Percentiles rank a stretch among this genome's conserved stretches.
Conservation (phyloP, 1,140 invertebrate species). For the Eriocheir sinensis region DNA sequence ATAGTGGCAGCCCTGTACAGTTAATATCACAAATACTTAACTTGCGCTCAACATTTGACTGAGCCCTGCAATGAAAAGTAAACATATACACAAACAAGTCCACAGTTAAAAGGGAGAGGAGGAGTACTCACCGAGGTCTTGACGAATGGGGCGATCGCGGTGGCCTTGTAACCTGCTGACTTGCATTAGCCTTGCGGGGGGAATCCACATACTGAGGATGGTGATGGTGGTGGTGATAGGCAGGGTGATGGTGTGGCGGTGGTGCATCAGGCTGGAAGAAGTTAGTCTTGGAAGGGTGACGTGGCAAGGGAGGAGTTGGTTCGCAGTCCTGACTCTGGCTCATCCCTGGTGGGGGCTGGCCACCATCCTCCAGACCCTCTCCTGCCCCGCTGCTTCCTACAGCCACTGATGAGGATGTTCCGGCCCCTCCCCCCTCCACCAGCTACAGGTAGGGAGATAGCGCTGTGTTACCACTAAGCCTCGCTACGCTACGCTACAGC, state of each 20-base stretch:
- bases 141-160: constrained; percentile 76
- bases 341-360: constrained; percentile 83
- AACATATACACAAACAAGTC: background rate
- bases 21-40: background rate
- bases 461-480: constrained; percentile 59
- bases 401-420: constrained; percentile 56
- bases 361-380: constrained; percentile 69
- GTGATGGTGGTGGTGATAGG: constrained; percentile 77
- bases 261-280: constrained; percentile 89
- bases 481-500: constrained; percentile 35
- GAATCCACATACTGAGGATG: constrained; percentile 74
- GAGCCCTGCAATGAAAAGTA: background rate
- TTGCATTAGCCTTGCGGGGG: constrained; percentile 63
- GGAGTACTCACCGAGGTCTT: constrained; percentile 70
- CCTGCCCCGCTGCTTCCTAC: constrained; percentile 64
- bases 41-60: background rate
- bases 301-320: constrained; percentile 93
- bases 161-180: constrained; percentile 66
- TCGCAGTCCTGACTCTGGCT: constrained; percentile 94
- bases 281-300: constrained; percentile 95
- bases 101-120: background rate
- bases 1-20: background rate
- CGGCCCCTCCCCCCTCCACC: constrained; percentile 76
- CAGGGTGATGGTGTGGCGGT: constrained; percentile 74
- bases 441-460: constrained; percentile 74